phyloP scores from a whole-genome alignment of 1,140 invertebrate genomes.

The Heliconius melpomene region DNA sequence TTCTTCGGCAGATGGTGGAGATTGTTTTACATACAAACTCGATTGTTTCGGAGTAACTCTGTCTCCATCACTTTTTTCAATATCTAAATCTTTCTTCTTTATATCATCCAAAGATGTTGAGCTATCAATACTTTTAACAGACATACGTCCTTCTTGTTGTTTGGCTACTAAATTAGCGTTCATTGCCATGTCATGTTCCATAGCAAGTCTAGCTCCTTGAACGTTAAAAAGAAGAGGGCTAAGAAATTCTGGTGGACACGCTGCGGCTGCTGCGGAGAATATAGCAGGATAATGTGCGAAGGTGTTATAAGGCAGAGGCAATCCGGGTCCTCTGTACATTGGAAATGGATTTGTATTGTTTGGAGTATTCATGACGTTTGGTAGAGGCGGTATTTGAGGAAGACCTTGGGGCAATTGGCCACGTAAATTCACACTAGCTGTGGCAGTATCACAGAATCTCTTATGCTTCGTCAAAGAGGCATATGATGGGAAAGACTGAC shows the following conservation, averaged over 20 bases:
- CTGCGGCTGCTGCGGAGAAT: slow-evolving; percentile 78
- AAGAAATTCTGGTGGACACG: slow-evolving; percentile 78
- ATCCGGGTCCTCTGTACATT: slow-evolving; percentile 82
- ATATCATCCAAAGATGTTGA: slow-evolving; percentile 64
- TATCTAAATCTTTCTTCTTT: slow-evolving; percentile 64
- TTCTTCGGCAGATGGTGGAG: slow-evolving; percentile 85
- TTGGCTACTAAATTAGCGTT: slow-evolving; percentile 67
- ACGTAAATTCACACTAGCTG: slow-evolving; percentile 75
- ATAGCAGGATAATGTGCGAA: slow-evolving; percentile 83
- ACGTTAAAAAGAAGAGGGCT: slow-evolving; percentile 82
- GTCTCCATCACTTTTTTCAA: slow-evolving; percentile 58
- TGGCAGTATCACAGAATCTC: slow-evolving; percentile 88
- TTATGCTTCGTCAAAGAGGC: slow-evolving; percentile 93
- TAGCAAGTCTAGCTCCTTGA: slow-evolving; percentile 70
- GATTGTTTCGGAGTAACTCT: slow-evolving; percentile 72
- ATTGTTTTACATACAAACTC: slow-evolving; percentile 79
- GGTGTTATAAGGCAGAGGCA: slow-evolving; percentile 84
- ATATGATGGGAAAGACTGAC: slow-evolving; percentile 93
- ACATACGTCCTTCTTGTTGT: slow-evolving; percentile 68
- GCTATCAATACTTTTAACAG: slow-evolving; percentile 74
- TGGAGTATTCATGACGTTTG: slow-evolving; percentile 80
- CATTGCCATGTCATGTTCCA: slow-evolving; percentile 73
- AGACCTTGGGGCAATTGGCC: slow-evolving; percentile 76
- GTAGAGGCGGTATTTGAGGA: slow-evolving; percentile 76
- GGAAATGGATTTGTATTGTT: slow-evolving; percentile 85